Evolutionary conservation across 2,888 invertebrate species (phyloP).

Genomic region (Atethmia centrago): DNA sequence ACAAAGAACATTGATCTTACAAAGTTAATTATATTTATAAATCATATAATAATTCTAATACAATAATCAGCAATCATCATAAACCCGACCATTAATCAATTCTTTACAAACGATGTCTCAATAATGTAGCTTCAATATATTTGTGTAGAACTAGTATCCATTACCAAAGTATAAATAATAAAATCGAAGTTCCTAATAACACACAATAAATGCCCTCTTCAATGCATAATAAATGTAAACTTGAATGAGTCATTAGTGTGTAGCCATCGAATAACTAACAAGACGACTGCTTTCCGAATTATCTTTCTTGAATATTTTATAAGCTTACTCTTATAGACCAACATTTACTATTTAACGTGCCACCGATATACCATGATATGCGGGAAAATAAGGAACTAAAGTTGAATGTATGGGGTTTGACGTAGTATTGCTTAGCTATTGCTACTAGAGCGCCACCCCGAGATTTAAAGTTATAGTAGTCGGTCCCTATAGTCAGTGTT

Average conservation of each 20-base stretch:
- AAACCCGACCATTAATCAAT: slow-evolving; percentile 5
- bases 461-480: slow-evolving; percentile 3
- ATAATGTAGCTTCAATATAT: slow-evolving; percentile 19
- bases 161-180: slow-evolving; percentile 35
- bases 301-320: slow-evolving; percentile 58
- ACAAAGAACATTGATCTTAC: too few relatives aligned
- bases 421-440: neutral
- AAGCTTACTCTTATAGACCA: neutral
- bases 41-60: too few relatives aligned
- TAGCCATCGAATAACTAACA: slow-evolving; percentile 45
- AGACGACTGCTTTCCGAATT: slow-evolving; percentile 51
- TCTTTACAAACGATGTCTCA: slow-evolving; percentile 10
- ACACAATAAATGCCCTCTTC: slow-evolving; percentile 4
- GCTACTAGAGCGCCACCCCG: slow-evolving; percentile 2
- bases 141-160: neutral
- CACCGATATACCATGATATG: slow-evolving; percentile 14
- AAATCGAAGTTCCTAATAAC: neutral
- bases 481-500: neutral
- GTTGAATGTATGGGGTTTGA: neutral
- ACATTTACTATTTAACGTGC: neutral
- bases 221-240: slow-evolving; percentile 33
- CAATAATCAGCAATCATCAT: slow-evolving; percentile 13
- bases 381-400: slow-evolving; percentile 11
- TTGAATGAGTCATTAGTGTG: slow-evolving; percentile 55
- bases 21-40: too few relatives aligned